Evolutionary conservation across 2,113 vertebrate genomes (phyloP).

Genomic region (Phrynosoma platyrhinos): DNA sequence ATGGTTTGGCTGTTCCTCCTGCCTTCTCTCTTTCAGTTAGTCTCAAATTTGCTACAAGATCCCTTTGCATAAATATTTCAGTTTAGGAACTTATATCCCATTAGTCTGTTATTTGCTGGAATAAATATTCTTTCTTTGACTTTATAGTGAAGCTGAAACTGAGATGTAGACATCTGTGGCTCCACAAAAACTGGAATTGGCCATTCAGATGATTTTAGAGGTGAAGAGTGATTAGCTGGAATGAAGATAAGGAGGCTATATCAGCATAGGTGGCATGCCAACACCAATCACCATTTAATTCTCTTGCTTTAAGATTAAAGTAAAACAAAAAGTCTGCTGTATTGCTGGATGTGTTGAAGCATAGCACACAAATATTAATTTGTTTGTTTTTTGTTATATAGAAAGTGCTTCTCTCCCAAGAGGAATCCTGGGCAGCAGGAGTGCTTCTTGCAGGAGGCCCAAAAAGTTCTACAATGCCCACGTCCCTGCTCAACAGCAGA

Average conservation of each 20-base stretch:
- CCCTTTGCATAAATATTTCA: not conserved
- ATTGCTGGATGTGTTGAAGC: not conserved
- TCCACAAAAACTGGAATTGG: not conserved
- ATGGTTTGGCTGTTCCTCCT: no score
- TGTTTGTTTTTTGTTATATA: conserved; percentile 46
- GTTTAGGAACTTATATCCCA: not conserved
- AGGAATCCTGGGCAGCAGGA: not conserved
- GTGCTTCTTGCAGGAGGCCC: conserved; percentile 31
- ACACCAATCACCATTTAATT: not conserved
- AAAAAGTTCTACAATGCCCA: not conserved
- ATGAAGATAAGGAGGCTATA: not conserved
- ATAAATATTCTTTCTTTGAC: not conserved
- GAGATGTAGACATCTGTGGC: not conserved
- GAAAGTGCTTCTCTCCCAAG: conserved; percentile 34
- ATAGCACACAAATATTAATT: not conserved
- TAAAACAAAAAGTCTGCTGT: not conserved
- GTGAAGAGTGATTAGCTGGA: not conserved
- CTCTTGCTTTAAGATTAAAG: no score
- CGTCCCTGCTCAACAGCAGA: conserved; percentile 24
- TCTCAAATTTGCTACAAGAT: no score
- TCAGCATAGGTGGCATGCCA: not conserved
- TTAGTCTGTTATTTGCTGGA: not conserved
- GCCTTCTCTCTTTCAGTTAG: no score
- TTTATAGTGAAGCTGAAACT: not conserved
- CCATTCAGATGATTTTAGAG: not conserved